Base-by-base conservation (phyloP, 92 coral and sea anemone species). In the Anthopleura xanthogrammica region DNA sequence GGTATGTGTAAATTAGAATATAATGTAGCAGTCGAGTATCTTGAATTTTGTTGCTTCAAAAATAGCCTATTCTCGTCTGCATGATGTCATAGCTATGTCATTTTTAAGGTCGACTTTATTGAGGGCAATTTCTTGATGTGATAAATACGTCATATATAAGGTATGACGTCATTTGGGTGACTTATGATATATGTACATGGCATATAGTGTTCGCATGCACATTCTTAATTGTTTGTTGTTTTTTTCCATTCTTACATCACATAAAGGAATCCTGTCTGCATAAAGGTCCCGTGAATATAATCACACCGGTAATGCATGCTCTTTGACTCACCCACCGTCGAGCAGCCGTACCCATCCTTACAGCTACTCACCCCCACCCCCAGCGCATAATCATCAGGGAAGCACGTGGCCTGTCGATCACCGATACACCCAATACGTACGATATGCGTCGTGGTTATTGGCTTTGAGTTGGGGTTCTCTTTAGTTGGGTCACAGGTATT, bases 281-380 rank as follows among this genome's bases (percentile, higher is more conserved):
- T 93, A 57, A 93, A 87, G 7, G 95, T 85, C 23, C 98, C 98
- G 72, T 93, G 98, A 2, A 93, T 91, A 55, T 93, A 93, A 83
- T 91, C 90, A 76, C 98, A 93, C 12, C 95, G 90, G 72, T 93
- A 93, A 79, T 93, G 98, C 94, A 93, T 89, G 89, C 91, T 93
- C 82, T 89, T 91, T 2, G 98, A 93, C 12, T 89, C 88, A 48
- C 98, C 98, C 29, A 93, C 98, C 41, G 91, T 88, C 11, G 86
- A 78, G 71, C 98, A 93, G 0, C 98, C 98, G 52, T 89, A 93
- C 42, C 98, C 98, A 60, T 93, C 98, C 86, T 93, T 93, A 79
- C 98, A 93, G 36, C 95, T 91, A 76, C 98, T 93, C 42, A 93
- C 98, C 79, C 98, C 98, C 75, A 93, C 92, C 85, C 98, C 98